Conservation (phyloP, 2,888 invertebrate genomes). For the Cecidostiba fungosa region DNA sequence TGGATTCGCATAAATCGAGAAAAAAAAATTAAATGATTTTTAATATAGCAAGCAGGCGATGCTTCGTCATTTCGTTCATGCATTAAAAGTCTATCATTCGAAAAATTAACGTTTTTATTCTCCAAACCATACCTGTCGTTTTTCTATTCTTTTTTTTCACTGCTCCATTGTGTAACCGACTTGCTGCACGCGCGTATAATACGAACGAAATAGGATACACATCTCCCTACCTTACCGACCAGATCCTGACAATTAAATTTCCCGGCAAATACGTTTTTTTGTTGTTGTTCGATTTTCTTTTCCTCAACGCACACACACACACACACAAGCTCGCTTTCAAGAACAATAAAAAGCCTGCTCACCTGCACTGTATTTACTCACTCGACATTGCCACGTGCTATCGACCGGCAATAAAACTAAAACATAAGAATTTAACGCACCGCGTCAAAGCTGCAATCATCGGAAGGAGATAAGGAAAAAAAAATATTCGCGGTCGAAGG, state of each 20-base stretch:
- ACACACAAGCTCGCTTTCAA: neutral
- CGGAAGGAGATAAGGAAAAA: neutral
- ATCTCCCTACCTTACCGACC: conserved; percentile 29
- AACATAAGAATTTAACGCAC: conserved; percentile 10
- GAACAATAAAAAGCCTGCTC: neutral
- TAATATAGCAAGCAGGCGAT: neutral
- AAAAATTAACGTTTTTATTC: conserved; percentile 29
- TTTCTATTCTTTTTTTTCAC: conserved; percentile 33
- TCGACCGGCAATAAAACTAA: neutral
- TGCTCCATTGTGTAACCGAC: conserved; percentile 31
- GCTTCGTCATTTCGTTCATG: neutral
- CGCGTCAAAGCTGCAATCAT: neutral
- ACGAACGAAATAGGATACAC: conserved; percentile 2
- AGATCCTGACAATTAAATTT: conserved; percentile 55
- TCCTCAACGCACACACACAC: neutral
- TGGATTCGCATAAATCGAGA: too few relatives aligned
- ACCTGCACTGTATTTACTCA: neutral
- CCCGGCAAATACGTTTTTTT: conserved; percentile 26
- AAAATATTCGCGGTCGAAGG: neutral
- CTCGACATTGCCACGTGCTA: neutral
- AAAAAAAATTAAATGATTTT: too few relatives aligned
- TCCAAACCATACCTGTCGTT: conserved; percentile 45
- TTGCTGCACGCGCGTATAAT: conserved; percentile 28
- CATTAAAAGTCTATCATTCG: conserved; percentile 27
- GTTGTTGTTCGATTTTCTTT: conserved; percentile 37